These are phyloP conservation scores for Chorisops tibialis DNA, from an alignment of 2,888 invertebrate species.

Conservation along the genomic window DNA sequence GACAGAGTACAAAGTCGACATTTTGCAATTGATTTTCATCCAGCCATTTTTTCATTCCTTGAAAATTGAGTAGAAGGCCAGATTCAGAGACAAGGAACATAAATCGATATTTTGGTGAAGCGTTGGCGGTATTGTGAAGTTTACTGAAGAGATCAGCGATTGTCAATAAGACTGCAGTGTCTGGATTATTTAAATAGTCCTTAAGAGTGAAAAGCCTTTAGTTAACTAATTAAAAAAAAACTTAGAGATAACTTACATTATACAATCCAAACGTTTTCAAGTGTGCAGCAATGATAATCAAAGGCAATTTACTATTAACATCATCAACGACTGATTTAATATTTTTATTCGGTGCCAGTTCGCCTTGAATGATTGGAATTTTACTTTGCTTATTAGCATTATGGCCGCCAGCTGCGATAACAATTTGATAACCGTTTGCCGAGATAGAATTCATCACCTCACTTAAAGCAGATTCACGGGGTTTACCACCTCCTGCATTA, in stretches of 20 bases:
- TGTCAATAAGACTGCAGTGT: constrained; percentile 83
- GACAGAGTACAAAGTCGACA: constrained; percentile 82
- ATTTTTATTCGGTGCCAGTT: constrained; percentile 56
- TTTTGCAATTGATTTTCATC: constrained; percentile 74
- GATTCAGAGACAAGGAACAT: constrained; percentile 87
- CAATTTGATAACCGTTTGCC: constrained; percentile 90
- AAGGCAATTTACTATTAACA: constrained; percentile 63
- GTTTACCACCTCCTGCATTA: constrained; percentile 43
- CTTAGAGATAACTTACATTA: constrained; percentile 64
- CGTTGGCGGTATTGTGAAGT: constrained; percentile 71
- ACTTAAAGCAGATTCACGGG: constrained; percentile 71
- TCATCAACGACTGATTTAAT: constrained; percentile 54
- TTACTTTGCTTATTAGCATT: constrained; percentile 72
- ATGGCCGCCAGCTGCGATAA: constrained; percentile 71
- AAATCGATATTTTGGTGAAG: constrained; percentile 72
- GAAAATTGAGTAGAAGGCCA: constrained; percentile 87
- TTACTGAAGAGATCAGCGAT: constrained; percentile 84
- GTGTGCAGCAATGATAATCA: constrained; percentile 88
- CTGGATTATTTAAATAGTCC: constrained; percentile 85
- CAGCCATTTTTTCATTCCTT: constrained; percentile 93
- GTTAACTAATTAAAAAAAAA: neutral
- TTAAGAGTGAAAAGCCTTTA: constrained; percentile 46
- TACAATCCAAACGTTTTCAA: constrained; percentile 88
- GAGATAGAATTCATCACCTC: constrained; percentile 84
- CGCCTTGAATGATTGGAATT: constrained; percentile 83